Evolutionary conservation across 2,888 invertebrate genomes (phyloP).

Genomic region (Noctua comes): DNA sequence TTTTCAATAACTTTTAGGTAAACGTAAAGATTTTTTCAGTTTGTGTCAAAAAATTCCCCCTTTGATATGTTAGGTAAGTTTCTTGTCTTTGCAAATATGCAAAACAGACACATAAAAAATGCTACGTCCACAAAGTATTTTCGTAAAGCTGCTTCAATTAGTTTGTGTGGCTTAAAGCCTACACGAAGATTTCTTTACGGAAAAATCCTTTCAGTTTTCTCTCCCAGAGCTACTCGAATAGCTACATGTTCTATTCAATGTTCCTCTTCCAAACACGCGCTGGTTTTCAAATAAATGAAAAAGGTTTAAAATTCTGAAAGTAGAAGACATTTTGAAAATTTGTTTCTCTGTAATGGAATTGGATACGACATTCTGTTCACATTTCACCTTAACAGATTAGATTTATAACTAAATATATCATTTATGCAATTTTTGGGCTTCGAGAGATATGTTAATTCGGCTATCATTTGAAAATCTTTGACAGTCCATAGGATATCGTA

Average conservation of each 20-base stretch:
- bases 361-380: not conserved
- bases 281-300: conserved; percentile 28
- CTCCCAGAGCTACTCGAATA: conserved; percentile 1
- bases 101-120: not conserved
- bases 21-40: not conserved
- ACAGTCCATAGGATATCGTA: too few relatives aligned
- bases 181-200: conserved; percentile 24
- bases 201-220: conserved; percentile 1
- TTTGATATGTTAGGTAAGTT: not conserved
- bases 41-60: not conserved
- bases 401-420: too few relatives aligned
- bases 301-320: conserved; percentile 13
- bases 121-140: not conserved
- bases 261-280: not conserved
- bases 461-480: too few relatives aligned
- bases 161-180: conserved; percentile 1
- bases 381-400: not conserved
- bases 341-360: not conserved
- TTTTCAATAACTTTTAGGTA: not conserved
- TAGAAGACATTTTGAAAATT: conserved; percentile 17
- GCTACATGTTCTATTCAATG: conserved; percentile 22
- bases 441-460: too few relatives aligned
- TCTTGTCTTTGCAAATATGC: not conserved
- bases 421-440: not conserved
- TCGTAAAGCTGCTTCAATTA: conserved; percentile 9